Evolutionary conservation across 2,888 invertebrate genomes (phyloP).

Genomic region (Ennomos quercinarius): DNA sequence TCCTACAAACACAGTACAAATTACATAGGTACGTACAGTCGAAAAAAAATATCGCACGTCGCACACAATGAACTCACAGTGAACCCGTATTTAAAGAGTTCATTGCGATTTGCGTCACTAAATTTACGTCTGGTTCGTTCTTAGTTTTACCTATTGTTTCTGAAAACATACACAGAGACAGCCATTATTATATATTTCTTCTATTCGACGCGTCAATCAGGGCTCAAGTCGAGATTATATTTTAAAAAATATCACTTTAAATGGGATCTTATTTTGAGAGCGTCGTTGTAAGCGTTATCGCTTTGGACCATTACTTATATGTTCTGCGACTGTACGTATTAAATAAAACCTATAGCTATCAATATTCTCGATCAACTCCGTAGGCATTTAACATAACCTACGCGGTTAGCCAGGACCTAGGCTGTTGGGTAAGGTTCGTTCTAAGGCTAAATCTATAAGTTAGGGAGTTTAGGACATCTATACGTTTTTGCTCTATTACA

Average conservation of each 20-base stretch:
- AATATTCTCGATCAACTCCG: constrained; percentile 6
- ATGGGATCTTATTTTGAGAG: too few species aligned
- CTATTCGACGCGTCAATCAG: too few species aligned
- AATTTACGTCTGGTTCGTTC: too few species aligned
- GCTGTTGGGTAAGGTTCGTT: constrained; percentile 46
- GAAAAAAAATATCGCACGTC: background rate
- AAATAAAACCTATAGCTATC: constrained; percentile 1
- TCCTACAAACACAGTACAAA: constrained; percentile 3
- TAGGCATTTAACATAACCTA: constrained; percentile 23
- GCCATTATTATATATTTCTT: too few species aligned
- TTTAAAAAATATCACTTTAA: too few species aligned
- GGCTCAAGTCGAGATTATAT: too few species aligned
- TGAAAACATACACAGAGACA: too few species aligned
- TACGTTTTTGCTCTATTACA: background rate
- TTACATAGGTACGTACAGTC: constrained; percentile 12
- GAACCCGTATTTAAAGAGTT: too few species aligned
- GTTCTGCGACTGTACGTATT: constrained; percentile 9
- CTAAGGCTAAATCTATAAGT: constrained; percentile 5
- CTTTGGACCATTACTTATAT: background rate
- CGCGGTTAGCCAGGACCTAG: constrained; percentile 46
- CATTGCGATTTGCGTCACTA: too few species aligned
- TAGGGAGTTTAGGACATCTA: background rate
- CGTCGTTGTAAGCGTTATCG: too few species aligned
- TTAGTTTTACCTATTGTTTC: too few species aligned
- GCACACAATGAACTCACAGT: background rate